Base-by-base conservation (phyloP, 2,113 vertebrate species). In the Mastomys coucha region DNA sequence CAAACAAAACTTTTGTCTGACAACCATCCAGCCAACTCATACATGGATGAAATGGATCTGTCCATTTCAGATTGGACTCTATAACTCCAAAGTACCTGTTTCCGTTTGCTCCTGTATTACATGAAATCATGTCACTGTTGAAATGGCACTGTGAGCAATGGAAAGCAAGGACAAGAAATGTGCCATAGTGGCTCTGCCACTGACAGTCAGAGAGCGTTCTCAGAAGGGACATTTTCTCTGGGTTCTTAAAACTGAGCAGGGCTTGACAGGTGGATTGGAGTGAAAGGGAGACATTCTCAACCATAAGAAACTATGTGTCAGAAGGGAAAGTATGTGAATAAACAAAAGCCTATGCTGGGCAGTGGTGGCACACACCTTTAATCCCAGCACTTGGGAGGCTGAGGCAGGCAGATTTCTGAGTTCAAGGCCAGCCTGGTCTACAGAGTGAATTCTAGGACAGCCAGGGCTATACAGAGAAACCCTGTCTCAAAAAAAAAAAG, bases 161-260 rank as follows among this genome's bases (percentile, higher is more conserved):
- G 56, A 87, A 51, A 91, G 33, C 70, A 87, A 63, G 60, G 26
- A 45, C 0, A 28, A 72, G 85, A 49, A 16, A 69, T 16, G 12
- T 13, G 5, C 22, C 2, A 16, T 17, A 51, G 19, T 56, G 26
- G 33, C 80, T 93, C 91, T 72, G 3, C 51, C 2, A 17, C 1
- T 0, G 19, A 84, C 2, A 92, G 8, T 58, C 26, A 89, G 58
- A 36, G 17, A 60, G 6, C 33, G 49, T 76, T 96, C 88, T 94
- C 19, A 45, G 24, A 91, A 88, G 70, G 28, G 36, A 70, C 77
- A 39, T 39, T 91, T 75, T 67, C 13, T 12, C 13, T 69, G 1
- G 2, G 65, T 73, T 92, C 92, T 91, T 82, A 89, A 95, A 91
- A 60, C 0, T 75, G 63, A 95, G 88, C 49, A 93, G 70, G 72